These are phyloP conservation scores for Trematomus bernacchii DNA, from an alignment of 2,797 vertebrate genomes.

Conservation along the genomic window DNA sequence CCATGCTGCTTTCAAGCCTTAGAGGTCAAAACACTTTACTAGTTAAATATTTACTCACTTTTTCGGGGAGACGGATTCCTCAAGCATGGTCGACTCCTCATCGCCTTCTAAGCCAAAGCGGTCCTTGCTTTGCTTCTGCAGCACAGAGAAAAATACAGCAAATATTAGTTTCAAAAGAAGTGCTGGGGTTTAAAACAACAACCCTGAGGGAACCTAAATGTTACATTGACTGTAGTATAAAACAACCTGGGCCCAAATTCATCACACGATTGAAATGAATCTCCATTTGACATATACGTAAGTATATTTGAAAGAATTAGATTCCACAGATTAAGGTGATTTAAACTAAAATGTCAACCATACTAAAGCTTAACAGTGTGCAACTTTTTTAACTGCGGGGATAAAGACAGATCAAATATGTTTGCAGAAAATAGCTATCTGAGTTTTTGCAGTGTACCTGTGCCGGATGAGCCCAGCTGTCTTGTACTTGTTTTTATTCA, in stretches of 20 bases:
- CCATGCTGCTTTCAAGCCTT: neutral
- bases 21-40: neutral
- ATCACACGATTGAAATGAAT: neutral
- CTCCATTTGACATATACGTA: neutral
- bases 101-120: constrained; percentile 98
- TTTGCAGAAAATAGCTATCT: too few relatives aligned
- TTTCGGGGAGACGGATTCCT: constrained; percentile 99
- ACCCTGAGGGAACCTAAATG: neutral
- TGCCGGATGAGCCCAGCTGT: too few relatives aligned
- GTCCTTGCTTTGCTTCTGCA: constrained; percentile 98
- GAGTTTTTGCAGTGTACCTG: too few relatives aligned
- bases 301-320: neutral
- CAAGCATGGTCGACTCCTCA: constrained; percentile 99
- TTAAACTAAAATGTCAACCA: constrained; percentile 2
- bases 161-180: neutral
- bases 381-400: neutral
- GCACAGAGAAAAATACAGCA: constrained; percentile 21
- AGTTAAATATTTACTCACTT: constrained; percentile 86
- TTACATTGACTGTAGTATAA: neutral
- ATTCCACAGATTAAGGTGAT: neutral
- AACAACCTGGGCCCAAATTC: neutral
- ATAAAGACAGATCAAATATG: neutral
- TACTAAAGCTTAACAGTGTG: neutral
- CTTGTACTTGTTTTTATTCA: constrained; percentile 4
- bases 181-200: neutral